phyloP scores from a whole-genome alignment of 2,888 invertebrate genomes.

The Synanthedon myopaeformis region DNA sequence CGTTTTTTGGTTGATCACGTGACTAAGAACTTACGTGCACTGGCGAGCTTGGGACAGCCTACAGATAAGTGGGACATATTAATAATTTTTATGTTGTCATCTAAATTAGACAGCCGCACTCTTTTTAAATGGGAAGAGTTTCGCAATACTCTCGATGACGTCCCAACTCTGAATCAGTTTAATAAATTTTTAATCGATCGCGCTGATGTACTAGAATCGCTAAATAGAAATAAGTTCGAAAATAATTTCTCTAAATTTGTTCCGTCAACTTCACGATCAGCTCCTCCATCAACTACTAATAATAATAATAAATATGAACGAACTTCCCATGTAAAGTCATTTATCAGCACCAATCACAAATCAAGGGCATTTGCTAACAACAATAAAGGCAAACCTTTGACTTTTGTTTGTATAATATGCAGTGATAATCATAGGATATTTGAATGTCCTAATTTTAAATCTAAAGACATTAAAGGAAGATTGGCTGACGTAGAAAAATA shows the following conservation, averaged over 20 bases:
- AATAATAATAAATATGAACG: no score
- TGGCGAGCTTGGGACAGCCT: slow-evolving; percentile 10
- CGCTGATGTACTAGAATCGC: slow-evolving; percentile 4
- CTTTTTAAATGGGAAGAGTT: slow-evolving; percentile 7
- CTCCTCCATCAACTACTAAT: no score
- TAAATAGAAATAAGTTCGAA: background rate
- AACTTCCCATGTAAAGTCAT: no score
- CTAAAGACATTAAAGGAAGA: slow-evolving; percentile 1
- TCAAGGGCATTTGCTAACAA: background rate
- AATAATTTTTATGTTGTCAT: slow-evolving; percentile 8
- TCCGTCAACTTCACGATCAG: no score
- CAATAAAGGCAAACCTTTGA: background rate
- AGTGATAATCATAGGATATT: slow-evolving; percentile 2
- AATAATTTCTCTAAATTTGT: background rate
- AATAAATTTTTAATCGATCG: slow-evolving; percentile 3
- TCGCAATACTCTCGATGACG: slow-evolving; percentile 2
- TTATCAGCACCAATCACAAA: no score
- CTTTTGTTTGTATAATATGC: slow-evolving; percentile 2
- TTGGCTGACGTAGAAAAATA: background rate
- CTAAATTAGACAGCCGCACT: slow-evolving; percentile 10
- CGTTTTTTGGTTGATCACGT: slow-evolving; percentile 12
- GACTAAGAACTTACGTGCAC: slow-evolving; percentile 12
- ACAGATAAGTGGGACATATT: slow-evolving; percentile 9
- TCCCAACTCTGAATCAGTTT: slow-evolving; percentile 2
- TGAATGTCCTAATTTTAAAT: slow-evolving; percentile 4